These are phyloP conservation scores for Manis javanica DNA, from an alignment of 2,797 vertebrate species.

Conservation along the genomic window DNA sequence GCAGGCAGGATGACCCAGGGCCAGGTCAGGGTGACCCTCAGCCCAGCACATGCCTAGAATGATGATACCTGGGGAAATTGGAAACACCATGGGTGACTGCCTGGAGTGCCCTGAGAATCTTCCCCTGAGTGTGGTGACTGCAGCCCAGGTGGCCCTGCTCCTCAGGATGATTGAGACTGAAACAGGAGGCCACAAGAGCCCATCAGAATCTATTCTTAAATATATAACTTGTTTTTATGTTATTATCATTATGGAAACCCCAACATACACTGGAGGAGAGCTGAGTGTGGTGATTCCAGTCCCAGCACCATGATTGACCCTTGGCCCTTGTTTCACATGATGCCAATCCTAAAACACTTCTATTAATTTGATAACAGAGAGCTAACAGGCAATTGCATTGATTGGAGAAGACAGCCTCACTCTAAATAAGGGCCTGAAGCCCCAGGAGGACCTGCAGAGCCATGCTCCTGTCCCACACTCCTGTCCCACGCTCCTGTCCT, in stretches of 20 bases:
- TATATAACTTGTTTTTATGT: neutral
- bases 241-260: neutral
- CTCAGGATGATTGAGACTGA: neutral
- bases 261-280: neutral
- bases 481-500: too few species aligned
- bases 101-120: too few species aligned
- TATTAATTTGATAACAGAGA: neutral
- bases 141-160: neutral
- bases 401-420: neutral
- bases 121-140: neutral
- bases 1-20: neutral
- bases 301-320: too few species aligned
- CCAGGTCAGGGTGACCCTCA: neutral
- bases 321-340: neutral
- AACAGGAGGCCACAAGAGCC: neutral
- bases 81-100: neutral
- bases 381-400: neutral
- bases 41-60: neutral
- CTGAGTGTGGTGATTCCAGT: too few species aligned
- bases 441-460: too few species aligned
- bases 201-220: fast-evolving
- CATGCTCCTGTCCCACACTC: too few species aligned
- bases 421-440: too few species aligned
- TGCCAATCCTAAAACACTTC: neutral
- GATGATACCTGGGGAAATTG: neutral